These are phyloP conservation scores for Brachypteracias leptosomus DNA, from an alignment of 2,113 vertebrate species.

Conservation along the genomic window DNA sequence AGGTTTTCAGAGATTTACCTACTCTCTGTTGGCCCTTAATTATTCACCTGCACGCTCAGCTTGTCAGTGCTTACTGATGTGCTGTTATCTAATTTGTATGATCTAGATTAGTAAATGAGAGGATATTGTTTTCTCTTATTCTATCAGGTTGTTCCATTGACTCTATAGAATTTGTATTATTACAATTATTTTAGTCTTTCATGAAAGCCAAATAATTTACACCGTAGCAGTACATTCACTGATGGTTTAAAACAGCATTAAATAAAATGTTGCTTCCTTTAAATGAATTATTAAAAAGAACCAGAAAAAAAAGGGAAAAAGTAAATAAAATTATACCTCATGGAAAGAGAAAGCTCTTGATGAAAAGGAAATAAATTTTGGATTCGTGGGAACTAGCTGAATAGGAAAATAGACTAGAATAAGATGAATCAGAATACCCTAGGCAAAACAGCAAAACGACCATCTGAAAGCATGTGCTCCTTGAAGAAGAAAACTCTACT, in stretches of 20 bases:
- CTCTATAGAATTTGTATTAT: neutral
- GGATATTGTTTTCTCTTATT: neutral
- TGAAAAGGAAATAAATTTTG: conserved; percentile 52
- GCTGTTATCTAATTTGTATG: neutral
- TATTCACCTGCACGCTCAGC: neutral
- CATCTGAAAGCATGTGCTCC: conserved; percentile 47
- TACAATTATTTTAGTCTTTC: neutral
- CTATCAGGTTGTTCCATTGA: neutral
- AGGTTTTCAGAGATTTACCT: neutral
- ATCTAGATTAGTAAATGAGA: neutral
- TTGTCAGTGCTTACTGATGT: neutral
- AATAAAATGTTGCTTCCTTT: neutral
- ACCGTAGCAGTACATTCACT: neutral
- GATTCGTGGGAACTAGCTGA: conserved; percentile 52
- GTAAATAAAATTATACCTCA: conserved; percentile 55
- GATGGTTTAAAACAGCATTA: neutral
- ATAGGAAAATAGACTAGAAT: conserved; percentile 60
- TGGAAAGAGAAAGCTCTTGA: conserved; percentile 45
- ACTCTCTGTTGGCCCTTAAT: neutral
- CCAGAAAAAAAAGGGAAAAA: neutral
- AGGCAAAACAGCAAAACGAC: conserved; percentile 61
- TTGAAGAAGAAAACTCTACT: conserved; percentile 54
- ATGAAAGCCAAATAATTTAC: neutral
- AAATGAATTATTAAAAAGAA: conserved; percentile 44
- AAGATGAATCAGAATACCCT: conserved; percentile 72